phyloP scores from a whole-genome alignment of 1,140 invertebrate species.

The Penaeus indicus region DNA sequence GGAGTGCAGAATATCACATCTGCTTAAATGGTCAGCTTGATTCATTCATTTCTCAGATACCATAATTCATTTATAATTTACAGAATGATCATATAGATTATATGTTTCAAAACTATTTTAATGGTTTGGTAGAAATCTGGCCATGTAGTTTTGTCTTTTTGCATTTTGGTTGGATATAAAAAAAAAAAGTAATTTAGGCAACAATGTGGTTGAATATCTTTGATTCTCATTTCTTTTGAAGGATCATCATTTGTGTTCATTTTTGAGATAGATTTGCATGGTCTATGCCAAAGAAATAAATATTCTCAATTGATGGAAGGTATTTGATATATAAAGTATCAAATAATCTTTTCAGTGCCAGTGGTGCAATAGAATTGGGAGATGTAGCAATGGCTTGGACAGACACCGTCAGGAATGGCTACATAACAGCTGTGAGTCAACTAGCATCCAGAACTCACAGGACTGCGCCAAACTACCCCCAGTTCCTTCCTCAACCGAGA shows the following conservation, averaged over 20 bases:
- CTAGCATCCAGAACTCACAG: constrained; percentile 70
- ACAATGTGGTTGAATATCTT: background rate
- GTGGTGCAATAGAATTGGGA: constrained; percentile 86
- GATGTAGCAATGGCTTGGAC: constrained; percentile 92
- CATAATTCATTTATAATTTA: no score
- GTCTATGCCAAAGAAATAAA: background rate
- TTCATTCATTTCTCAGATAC: no score
- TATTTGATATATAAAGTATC: no score
- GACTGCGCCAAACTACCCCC: constrained; percentile 70
- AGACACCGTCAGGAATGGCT: constrained; percentile 91
- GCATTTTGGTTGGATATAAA: no score
- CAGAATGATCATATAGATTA: no score
- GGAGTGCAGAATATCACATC: no score
- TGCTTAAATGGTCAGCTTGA: no score
- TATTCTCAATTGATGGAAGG: background rate
- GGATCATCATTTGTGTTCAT: background rate
- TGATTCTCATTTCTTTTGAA: background rate
- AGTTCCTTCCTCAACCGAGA: background rate
- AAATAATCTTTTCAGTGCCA: constrained; percentile 76
- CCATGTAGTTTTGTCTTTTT: no score
- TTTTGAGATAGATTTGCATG: no score
- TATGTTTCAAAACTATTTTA: no score
- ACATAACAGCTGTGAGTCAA: constrained; percentile 79
- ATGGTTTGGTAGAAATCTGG: no score
- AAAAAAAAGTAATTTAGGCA: no score